Evolutionary conservation across 2,113 vertebrate genomes (phyloP).

Genomic region (Percina caprodes): DNA sequence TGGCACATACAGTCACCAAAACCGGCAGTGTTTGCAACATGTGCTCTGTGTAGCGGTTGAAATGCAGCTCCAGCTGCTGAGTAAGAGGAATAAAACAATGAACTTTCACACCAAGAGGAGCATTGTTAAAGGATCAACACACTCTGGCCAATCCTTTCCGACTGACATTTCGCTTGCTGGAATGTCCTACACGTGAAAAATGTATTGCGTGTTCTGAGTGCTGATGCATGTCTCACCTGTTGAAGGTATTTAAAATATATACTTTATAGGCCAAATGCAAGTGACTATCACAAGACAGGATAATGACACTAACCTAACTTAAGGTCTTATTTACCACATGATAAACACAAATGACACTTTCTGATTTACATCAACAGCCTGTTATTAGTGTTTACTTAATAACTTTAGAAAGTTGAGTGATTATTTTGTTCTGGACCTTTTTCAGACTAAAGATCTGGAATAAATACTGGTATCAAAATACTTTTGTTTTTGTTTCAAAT

Average conservation of each 20-base stretch:
- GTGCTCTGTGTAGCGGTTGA: not conserved
- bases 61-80: slow-evolving; percentile 15
- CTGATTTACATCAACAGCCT: slow-evolving; percentile 9
- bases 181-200: slow-evolving; percentile 31
- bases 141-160: not conserved
- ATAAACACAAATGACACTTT: not conserved
- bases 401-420: not conserved
- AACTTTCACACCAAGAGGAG: slow-evolving; percentile 38
- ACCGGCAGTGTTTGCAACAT: slow-evolving; percentile 24
- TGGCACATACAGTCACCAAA: slow-evolving; percentile 5
- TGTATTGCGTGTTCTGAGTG: not conserved
- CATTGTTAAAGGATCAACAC: slow-evolving; percentile 42
- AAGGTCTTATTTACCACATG: not conserved
- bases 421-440: not conserved
- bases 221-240: slow-evolving; percentile 11
- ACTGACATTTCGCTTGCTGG: slow-evolving; percentile 28
- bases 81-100: slow-evolving; percentile 47
- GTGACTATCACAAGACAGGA: not conserved
- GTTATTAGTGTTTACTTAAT: not conserved
- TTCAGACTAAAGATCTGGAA: not conserved
- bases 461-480: slow-evolving; percentile 2
- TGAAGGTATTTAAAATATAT: not conserved
- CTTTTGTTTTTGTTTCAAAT: slow-evolving; percentile 8
- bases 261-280: slow-evolving; percentile 1
- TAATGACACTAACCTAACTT: not conserved